Base-by-base conservation (phyloP, 2,797 vertebrate species). In the Mastacembelus armatus region DNA sequence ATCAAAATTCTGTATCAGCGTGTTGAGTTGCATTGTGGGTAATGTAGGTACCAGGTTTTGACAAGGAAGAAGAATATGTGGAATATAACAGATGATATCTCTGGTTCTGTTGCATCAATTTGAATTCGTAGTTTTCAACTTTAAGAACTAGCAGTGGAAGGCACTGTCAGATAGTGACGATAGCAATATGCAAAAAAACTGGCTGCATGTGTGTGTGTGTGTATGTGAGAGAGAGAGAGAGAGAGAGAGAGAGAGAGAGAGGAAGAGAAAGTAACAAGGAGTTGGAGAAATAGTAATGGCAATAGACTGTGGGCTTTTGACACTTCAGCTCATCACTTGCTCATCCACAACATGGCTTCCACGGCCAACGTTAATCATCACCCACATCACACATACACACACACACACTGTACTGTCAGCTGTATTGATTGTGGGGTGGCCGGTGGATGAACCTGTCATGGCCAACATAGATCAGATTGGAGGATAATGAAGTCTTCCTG, bases 401-500 rank as follows among this genome's bases (percentile, higher is more conserved):
- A 63, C 71, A 65, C 32, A 62, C 73, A 65, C 36, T 74, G 77
- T 86, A 86, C 86, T 89, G 91, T 91, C 90, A 89, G 83, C 78
- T 65, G 56, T 91, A 94, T 94, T 56, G 92, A 93, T 92, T 84
- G 72, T 61, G 74, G 47, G 66, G 83, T 88, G 90, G 82, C 85
- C 80, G 47, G 84, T 80, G 88, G 92, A 92, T 92, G 91, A 93
- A 92, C 87, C 90, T 91, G 92, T 93, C 92, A 93, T 71, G 77
- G 84, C 89, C 86, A 90, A 92, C 90, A 92, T 66, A 90, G 90
- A 91, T 85, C 83, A 88, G 87, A 88, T 85, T 77, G 90, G 81
- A 86, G 85, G 91, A 93, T 93, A 93, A 94, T 93, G 91, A 94
- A 94, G 93, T 92, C 88, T 87, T 93, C 85, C 81, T 87, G 85